Evolutionary conservation across 2,888 invertebrate species (phyloP).

Genomic region (Amphipoea oculea): DNA sequence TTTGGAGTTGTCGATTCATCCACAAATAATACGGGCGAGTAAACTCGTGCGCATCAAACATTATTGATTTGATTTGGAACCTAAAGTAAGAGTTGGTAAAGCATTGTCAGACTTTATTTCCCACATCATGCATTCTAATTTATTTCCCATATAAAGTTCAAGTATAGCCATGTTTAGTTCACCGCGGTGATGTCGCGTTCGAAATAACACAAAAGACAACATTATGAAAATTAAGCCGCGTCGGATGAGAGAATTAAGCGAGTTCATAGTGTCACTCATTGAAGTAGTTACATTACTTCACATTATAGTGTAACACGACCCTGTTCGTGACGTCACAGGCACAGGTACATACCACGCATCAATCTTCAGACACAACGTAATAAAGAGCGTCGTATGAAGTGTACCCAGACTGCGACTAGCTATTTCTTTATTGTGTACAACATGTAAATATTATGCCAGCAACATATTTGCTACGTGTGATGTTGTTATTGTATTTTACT

Average conservation of each 20-base stretch:
- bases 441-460: conserved; percentile 17
- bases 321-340: neutral
- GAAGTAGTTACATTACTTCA: neutral
- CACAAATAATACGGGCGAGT: too few species aligned
- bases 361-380: neutral
- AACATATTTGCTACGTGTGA: neutral
- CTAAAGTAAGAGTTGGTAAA: neutral
- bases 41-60: too few species aligned
- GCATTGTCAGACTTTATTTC: neutral
- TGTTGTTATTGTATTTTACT: conserved; percentile 3
- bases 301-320: neutral
- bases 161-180: neutral
- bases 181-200: neutral
- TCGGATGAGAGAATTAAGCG: neutral
- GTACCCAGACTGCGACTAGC: too few species aligned
- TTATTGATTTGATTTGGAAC: too few species aligned
- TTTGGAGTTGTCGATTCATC: too few species aligned
- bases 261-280: conserved; percentile 1
- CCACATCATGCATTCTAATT: too few species aligned
- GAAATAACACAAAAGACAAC: neutral
- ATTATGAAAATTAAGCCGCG: conserved; percentile 9
- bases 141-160: neutral
- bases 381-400: neutral
- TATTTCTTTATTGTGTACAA: conserved; percentile 11
- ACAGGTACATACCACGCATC: neutral